A percentile compares a stretch with the other conserved stretches of the same genome.
Conservation (phyloP, 1,140 invertebrate species). For the Leucophenga varia region DNA sequence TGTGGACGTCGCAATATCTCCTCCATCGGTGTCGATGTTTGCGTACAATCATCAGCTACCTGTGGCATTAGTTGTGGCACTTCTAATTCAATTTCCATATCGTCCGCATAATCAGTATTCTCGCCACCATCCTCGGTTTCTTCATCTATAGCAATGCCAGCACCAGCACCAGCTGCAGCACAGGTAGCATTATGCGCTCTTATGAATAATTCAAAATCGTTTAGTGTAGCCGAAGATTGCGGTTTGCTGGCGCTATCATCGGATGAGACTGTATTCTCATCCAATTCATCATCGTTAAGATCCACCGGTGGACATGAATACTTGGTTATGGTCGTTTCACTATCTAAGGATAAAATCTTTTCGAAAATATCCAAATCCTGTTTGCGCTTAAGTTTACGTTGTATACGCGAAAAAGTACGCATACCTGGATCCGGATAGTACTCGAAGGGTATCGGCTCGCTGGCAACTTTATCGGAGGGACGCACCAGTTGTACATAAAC, state of each 20-base stretch:
- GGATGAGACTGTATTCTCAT: slow-evolving; percentile 44
- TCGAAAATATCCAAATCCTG: slow-evolving; percentile 63
- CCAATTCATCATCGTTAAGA: slow-evolving; percentile 29
- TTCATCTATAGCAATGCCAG: slow-evolving; percentile 12
- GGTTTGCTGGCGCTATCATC: slow-evolving; percentile 32
- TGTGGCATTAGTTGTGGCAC: slow-evolving; percentile 38
- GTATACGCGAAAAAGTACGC: slow-evolving; percentile 69
- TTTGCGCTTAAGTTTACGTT: slow-evolving; percentile 66
- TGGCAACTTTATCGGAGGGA: slow-evolving; percentile 78
- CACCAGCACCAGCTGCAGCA: slow-evolving; percentile 16
- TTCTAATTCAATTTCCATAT: slow-evolving; percentile 46
- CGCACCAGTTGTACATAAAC: slow-evolving; percentile 81
- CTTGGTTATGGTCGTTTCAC: slow-evolving; percentile 48
- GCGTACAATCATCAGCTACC: slow-evolving; percentile 39
- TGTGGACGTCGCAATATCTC: slow-evolving; percentile 42
- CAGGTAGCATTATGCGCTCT: slow-evolving; percentile 14
- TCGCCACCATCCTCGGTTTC: slow-evolving; percentile 30
- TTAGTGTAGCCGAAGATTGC: slow-evolving; percentile 44
- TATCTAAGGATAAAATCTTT: slow-evolving; percentile 49
- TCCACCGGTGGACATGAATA: slow-evolving; percentile 43
- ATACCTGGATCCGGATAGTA: slow-evolving; percentile 77
- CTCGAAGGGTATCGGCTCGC: slow-evolving; percentile 78
- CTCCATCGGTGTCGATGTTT: slow-evolving; percentile 50
- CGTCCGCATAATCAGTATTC: slow-evolving; percentile 37
- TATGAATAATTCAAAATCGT: slow-evolving; percentile 45